phyloP scores from a whole-genome alignment of 2,113 vertebrate species.

The Lagopus leucura region DNA sequence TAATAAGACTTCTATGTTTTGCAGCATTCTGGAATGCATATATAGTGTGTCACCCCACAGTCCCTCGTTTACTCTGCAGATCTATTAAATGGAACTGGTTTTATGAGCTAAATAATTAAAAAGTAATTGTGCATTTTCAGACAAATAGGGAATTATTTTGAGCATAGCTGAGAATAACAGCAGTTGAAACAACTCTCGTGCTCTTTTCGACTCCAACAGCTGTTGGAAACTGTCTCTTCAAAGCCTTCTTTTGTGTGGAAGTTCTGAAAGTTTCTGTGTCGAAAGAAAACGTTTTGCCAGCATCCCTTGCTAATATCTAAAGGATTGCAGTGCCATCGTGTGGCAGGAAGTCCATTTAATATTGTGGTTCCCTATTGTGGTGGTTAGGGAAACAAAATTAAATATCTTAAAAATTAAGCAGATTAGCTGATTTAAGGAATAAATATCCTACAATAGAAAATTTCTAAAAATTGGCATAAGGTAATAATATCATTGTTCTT shows the following conservation, averaged over 20 bases:
- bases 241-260: background rate
- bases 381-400: background rate
- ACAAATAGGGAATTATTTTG: background rate
- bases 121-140: background rate
- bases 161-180: background rate
- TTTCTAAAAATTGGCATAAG: background rate
- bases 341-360: background rate
- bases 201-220: background rate
- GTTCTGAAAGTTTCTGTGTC: background rate
- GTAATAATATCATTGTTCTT: background rate
- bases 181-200: background rate
- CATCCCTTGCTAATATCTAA: background rate
- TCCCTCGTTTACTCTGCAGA: background rate
- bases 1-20: background rate
- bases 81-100: background rate
- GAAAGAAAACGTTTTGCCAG: background rate
- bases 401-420: background rate
- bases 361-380: fast-evolving
- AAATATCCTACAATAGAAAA: background rate
- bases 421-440: background rate
- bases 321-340: slow-evolving; percentile 64
- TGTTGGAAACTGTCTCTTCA: background rate
- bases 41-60: background rate
- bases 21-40: background rate
- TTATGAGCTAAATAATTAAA: background rate